A percentile compares a stretch with the other conserved stretches of the same genome.
Evolutionary conservation across 2,797 vertebrate genomes (phyloP).

Genomic region (Buceros bicornis): DNA sequence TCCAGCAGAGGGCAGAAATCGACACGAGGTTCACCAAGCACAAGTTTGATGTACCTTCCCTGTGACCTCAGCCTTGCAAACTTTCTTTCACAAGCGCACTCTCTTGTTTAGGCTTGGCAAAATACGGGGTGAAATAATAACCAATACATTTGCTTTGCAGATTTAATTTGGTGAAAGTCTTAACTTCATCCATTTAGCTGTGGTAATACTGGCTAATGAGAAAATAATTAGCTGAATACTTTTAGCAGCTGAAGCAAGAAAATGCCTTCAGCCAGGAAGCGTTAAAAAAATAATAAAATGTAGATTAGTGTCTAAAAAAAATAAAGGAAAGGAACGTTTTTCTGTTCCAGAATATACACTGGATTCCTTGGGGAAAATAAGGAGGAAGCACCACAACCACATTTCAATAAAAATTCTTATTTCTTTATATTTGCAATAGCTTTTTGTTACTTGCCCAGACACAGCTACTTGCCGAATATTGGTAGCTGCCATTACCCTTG

Average conservation of each 20-base stretch:
- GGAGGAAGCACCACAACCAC: background rate
- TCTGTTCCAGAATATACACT: background rate
- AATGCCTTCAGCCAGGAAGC: background rate
- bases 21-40: background rate
- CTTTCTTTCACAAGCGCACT: conserved; percentile 35
- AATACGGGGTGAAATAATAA: conserved; percentile 42
- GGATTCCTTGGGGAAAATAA: background rate
- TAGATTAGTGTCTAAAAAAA: background rate
- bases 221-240: conserved; percentile 28
- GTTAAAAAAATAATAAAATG: background rate
- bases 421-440: background rate
- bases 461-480: background rate
- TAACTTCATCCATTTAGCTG: background rate
- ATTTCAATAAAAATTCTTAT: background rate
- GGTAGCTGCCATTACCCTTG: background rate
- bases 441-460: background rate
- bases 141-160: conserved; percentile 30
- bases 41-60: background rate
- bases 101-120: conserved; percentile 32
- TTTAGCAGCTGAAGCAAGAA: background rate
- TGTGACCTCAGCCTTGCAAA: conserved; percentile 39
- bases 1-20: conserved; percentile 20
- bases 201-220: conserved; percentile 21
- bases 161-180: conserved; percentile 46
- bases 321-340: background rate